Conservation (phyloP, 2,797 vertebrate species). For the Poeciliopsis gracilis region DNA sequence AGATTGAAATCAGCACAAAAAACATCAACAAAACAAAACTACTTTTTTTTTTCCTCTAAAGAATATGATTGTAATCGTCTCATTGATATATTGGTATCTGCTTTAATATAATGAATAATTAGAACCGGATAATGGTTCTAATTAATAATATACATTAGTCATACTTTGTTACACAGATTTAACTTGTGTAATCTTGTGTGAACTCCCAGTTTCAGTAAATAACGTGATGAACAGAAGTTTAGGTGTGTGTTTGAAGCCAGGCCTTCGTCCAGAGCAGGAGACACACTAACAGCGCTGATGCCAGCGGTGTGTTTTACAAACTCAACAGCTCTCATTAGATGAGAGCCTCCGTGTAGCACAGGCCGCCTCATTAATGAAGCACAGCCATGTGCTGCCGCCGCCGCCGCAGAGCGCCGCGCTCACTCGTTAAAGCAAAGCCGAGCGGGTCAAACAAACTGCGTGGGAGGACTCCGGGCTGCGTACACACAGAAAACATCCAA, state of each 20-base stretch:
- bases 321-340: conserved; percentile 99
- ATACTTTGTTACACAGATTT: neutral
- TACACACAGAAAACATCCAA: conserved; percentile 53
- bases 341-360: conserved; percentile 88
- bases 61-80: neutral
- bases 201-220: conserved; percentile 32
- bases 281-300: conserved; percentile 78
- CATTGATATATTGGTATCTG: neutral
- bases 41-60: neutral
- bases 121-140: no score
- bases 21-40: neutral
- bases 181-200: neutral
- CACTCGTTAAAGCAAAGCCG: conserved; percentile 61
- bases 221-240: conserved; percentile 56
- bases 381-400: conserved; percentile 90
- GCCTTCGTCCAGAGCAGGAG: conserved; percentile 67
- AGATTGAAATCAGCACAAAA: neutral
- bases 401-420: conserved; percentile 84
- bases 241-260: conserved; percentile 53
- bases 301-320: conserved; percentile 85
- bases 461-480: conserved; percentile 71
- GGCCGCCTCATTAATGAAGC: conserved; percentile 95
- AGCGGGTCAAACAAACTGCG: conserved; percentile 73
- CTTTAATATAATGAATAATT: neutral
- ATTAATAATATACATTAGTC: no score